phyloP scores from a whole-genome alignment of 2,797 vertebrate species.

The Pitangus sulphuratus region DNA sequence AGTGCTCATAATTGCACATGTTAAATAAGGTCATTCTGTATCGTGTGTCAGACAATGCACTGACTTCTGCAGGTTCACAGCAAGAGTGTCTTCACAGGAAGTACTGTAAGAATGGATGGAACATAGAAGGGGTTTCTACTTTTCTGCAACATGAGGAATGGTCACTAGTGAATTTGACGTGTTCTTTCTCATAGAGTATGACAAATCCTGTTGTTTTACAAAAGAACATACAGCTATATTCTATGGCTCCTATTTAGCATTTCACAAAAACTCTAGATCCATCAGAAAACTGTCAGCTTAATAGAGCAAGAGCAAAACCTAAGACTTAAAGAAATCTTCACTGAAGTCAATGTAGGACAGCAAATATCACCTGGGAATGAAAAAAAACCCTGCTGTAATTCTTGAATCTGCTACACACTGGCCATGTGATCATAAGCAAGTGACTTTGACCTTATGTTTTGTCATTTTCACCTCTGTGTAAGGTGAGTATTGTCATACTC shows the following conservation, averaged over 20 bases:
- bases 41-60: neutral
- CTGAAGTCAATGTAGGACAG: neutral
- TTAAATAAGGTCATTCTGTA: neutral
- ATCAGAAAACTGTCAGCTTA: neutral
- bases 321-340: neutral
- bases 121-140: neutral
- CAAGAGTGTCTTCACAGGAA: neutral
- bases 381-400: neutral
- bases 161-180: neutral
- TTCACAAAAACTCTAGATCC: constrained; percentile 1
- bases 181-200: neutral
- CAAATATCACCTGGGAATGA: neutral
- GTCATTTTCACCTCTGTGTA: neutral
- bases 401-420: neutral
- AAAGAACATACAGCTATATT: neutral
- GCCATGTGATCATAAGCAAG: neutral
- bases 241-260: constrained; percentile 9
- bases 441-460: neutral
- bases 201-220: neutral
- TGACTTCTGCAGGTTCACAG: neutral
- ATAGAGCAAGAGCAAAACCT: neutral
- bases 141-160: neutral
- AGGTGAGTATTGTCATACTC: neutral
- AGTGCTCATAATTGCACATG: neutral
- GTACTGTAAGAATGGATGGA: neutral